Evolutionary conservation across 2,113 vertebrate species (phyloP).

Genomic region (Indicator maculatus): DNA sequence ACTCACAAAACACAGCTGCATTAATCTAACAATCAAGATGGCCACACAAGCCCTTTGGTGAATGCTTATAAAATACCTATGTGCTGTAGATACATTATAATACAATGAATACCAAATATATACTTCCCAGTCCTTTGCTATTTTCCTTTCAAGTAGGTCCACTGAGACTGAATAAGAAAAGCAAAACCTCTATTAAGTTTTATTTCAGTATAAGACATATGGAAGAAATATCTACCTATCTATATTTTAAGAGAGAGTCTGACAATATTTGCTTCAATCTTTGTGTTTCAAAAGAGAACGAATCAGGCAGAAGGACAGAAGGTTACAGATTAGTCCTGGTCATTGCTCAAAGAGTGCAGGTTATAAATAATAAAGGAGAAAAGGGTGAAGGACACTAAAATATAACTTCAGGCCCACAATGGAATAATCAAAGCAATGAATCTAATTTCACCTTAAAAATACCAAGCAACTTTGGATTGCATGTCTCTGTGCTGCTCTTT

Average conservation of each 20-base stretch:
- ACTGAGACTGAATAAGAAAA: slow-evolving; percentile 82
- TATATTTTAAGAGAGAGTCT: slow-evolving; percentile 80
- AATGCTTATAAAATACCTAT: neutral
- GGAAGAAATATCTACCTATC: slow-evolving; percentile 81
- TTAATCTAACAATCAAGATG: slow-evolving; percentile 43
- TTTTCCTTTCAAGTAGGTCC: slow-evolving; percentile 58
- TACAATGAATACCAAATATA: slow-evolving; percentile 56
- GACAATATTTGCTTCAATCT: slow-evolving; percentile 89
- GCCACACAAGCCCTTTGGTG: neutral
- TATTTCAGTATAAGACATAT: slow-evolving; percentile 86
- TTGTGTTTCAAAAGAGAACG: slow-evolving; percentile 92
- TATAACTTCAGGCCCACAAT: slow-evolving; percentile 85
- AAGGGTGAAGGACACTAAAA: slow-evolving; percentile 91
- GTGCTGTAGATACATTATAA: slow-evolving; percentile 12
- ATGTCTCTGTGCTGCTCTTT: neutral
- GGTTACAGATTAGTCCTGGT: slow-evolving; percentile 99
- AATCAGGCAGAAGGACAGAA: slow-evolving; percentile 98
- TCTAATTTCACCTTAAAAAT: slow-evolving; percentile 94
- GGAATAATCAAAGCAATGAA: slow-evolving; percentile 92
- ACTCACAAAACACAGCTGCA: neutral
- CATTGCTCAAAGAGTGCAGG: slow-evolving; percentile 96
- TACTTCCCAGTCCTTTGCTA: slow-evolving; percentile 5
- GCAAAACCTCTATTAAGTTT: slow-evolving; percentile 76
- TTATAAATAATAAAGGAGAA: slow-evolving; percentile 99
- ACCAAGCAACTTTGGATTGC: slow-evolving; percentile 76